These are phyloP conservation scores for Sitodiplosis mosellana DNA, from an alignment of 1,140 invertebrate genomes.

Conservation along the genomic window DNA sequence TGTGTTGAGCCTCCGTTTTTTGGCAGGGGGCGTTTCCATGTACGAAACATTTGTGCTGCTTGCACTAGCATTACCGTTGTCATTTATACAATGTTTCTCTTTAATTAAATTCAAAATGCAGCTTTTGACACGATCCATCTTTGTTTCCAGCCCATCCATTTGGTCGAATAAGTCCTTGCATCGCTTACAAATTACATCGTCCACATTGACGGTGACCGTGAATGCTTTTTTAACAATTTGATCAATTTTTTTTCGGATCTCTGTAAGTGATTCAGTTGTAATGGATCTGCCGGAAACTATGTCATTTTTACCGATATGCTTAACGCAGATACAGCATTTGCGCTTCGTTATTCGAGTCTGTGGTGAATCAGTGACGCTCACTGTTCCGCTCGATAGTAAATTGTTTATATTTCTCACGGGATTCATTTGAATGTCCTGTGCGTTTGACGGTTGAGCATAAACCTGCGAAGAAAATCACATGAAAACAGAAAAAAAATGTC, in stretches of 20 bases:
- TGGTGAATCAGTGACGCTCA: constrained; percentile 21
- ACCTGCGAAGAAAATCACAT: constrained; percentile 1
- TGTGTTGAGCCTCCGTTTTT: constrained; percentile 17
- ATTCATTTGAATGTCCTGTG: constrained; percentile 5
- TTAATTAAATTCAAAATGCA: constrained; percentile 21
- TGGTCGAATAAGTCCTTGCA: constrained; percentile 23
- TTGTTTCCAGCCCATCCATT: constrained; percentile 21
- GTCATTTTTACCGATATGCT: constrained; percentile 7
- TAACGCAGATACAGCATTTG: constrained; percentile 21
- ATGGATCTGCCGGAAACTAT: constrained; percentile 14
- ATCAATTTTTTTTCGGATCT: constrained; percentile 23
- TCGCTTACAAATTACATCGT: constrained; percentile 23
- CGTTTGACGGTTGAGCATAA: not conserved
- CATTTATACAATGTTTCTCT: constrained; percentile 23
- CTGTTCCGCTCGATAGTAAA: constrained; percentile 22
- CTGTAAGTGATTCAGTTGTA: constrained; percentile 20
- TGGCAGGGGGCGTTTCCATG: constrained; percentile 10
- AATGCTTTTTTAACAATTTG: constrained; percentile 23
- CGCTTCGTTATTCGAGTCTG: constrained; percentile 21
- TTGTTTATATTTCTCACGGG: constrained; percentile 24
- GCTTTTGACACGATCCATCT: constrained; percentile 20
- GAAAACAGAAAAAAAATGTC: too few relatives aligned
- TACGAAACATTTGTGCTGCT: not conserved
- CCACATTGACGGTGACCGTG: constrained; percentile 20
- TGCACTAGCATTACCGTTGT: constrained; percentile 1